phyloP scores from a whole-genome alignment of 2,888 invertebrate species.

The Aphrophora alni region DNA sequence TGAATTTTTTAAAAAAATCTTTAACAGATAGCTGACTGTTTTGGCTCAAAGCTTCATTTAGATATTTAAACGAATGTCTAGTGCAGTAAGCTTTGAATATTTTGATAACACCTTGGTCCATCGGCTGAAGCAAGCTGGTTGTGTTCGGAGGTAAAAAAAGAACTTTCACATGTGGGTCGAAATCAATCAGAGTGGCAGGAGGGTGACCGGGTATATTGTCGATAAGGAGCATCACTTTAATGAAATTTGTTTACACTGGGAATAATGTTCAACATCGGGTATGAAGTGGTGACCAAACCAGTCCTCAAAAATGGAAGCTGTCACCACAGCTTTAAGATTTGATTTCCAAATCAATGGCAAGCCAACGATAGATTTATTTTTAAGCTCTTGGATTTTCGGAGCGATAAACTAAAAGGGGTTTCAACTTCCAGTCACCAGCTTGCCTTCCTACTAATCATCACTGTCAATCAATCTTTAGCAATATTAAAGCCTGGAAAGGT shows the following conservation, averaged over 20 bases:
- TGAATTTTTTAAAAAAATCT: no score
- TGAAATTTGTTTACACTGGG: not conserved
- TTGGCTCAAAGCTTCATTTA: not conserved
- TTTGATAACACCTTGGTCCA: not conserved
- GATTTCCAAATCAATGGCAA: not conserved
- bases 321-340: not conserved
- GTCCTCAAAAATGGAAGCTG: not conserved
- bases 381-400: not conserved
- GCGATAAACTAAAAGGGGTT: not conserved
- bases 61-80: not conserved
- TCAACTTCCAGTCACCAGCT: not conserved
- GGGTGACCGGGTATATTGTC: not conserved
- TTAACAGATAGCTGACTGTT: no score
- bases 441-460: not conserved
- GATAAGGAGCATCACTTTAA: not conserved
- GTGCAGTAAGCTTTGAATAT: not conserved
- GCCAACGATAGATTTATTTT: not conserved
- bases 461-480: not conserved
- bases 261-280: not conserved
- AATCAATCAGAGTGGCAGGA: not conserved
- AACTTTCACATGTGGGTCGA: not conserved
- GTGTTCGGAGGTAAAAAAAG: not conserved
- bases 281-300: not conserved
- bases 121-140: not conserved
- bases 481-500: not conserved